phyloP scores from a whole-genome alignment of 2,797 vertebrate genomes.

The Serranus cabrilla region DNA sequence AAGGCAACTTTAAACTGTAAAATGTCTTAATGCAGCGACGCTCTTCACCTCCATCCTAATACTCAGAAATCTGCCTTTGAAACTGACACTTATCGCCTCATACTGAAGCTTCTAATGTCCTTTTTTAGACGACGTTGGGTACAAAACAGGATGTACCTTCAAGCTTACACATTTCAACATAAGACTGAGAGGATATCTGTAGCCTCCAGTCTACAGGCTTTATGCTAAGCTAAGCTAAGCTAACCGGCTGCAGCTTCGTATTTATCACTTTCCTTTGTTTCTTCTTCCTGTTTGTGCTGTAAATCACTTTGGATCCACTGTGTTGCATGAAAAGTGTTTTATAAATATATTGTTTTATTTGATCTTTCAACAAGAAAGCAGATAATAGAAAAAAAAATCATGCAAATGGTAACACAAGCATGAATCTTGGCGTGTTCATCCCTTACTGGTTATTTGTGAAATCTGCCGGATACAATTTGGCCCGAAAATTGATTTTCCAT shows the following conservation, averaged over 20 bases:
- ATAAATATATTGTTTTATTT: too few relatives aligned
- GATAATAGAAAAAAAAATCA: too few relatives aligned
- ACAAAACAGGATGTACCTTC: neutral
- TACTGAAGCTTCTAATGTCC: neutral
- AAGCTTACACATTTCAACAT: neutral
- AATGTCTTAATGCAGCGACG: neutral
- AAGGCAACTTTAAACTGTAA: conserved; percentile 2
- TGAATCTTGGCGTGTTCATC: too few relatives aligned
- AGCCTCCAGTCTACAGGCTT: neutral
- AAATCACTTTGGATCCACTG: too few relatives aligned
- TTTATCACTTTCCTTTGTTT: neutral
- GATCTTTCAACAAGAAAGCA: too few relatives aligned
- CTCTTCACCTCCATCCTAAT: neutral
- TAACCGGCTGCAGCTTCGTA: neutral
- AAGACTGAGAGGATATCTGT: neutral
- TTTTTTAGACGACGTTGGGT: neutral
- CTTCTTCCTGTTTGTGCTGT: too few relatives aligned
- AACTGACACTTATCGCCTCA: neutral
- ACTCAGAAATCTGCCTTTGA: neutral
- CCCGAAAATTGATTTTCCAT: too few relatives aligned
- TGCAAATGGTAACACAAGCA: too few relatives aligned
- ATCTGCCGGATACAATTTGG: too few relatives aligned
- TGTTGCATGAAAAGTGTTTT: too few relatives aligned
- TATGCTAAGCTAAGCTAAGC: neutral
- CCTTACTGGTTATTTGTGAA: too few relatives aligned